Percentiles rank a stretch among this genome's conserved stretches.
phyloP scores from a whole-genome alignment of 1,140 invertebrate genomes.

The Hypothenemus hampei region DNA sequence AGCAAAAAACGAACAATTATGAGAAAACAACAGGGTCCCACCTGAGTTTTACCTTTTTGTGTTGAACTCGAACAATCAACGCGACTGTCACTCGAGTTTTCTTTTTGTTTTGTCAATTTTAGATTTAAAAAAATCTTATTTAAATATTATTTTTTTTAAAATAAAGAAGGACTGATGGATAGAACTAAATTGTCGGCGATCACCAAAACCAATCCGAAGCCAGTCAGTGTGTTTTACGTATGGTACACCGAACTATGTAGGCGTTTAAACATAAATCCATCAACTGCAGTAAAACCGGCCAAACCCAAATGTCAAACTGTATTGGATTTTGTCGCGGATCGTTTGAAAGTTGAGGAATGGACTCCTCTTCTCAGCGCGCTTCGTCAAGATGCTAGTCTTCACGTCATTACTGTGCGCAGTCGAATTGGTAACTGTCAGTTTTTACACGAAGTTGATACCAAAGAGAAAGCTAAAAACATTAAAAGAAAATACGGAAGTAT shows the following conservation, averaged over 20 bases:
- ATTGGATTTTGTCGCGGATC: conserved; percentile 61
- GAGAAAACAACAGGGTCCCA: too few relatives aligned
- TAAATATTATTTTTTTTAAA: conserved; percentile 24
- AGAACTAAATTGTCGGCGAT: conserved; percentile 34
- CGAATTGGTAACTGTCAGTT: conserved; percentile 46
- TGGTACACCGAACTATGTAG: conserved; percentile 44
- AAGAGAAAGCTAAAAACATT: conserved; percentile 47
- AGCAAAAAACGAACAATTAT: too few relatives aligned
- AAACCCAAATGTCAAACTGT: conserved; percentile 46
- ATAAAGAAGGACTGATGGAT: conserved; percentile 22
- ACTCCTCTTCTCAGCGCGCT: conserved; percentile 61
- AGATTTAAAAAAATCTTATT: conserved; percentile 10
- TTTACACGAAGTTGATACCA: conserved; percentile 53
- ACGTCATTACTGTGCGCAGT: conserved; percentile 52
- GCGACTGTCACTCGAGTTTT: not conserved
- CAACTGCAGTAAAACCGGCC: conserved; percentile 37
- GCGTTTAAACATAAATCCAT: conserved; percentile 38
- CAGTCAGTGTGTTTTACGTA: conserved; percentile 42
- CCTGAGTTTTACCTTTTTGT: not conserved
- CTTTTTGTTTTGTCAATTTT: not conserved
- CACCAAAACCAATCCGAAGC: conserved; percentile 32
- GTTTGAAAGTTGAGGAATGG: conserved; percentile 65
- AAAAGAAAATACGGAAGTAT: conserved; percentile 39
- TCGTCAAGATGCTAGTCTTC: conserved; percentile 57
- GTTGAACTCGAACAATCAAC: not conserved